Evolutionary conservation across 2,888 invertebrate genomes (phyloP).

Genomic region (Plusia festucae): DNA sequence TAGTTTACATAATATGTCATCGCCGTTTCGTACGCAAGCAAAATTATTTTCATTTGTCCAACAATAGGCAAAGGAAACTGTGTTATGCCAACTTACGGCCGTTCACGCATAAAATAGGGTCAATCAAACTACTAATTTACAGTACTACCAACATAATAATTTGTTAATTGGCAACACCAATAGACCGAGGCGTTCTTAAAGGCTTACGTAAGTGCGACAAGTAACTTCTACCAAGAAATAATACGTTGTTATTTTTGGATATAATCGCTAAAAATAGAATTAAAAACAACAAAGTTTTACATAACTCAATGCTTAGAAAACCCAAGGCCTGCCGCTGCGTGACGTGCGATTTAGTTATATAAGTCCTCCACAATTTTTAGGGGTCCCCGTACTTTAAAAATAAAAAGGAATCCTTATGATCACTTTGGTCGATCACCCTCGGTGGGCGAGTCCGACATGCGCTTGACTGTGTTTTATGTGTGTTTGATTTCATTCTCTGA

Average conservation of each 20-base stretch:
- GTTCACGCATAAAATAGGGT: slow-evolving; percentile 57
- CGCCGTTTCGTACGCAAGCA: neutral
- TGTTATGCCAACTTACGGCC: slow-evolving; percentile 28
- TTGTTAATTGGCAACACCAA: slow-evolving; percentile 67
- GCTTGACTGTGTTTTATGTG: no score
- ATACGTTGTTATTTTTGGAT: slow-evolving; percentile 40
- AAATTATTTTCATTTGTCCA: slow-evolving; percentile 19
- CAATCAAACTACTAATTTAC: slow-evolving; percentile 57
- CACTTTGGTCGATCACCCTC: no score
- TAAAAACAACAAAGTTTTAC: neutral
- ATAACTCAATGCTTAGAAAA: neutral
- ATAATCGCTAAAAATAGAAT: slow-evolving; percentile 37
- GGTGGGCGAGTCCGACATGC: no score
- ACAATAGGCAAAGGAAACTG: slow-evolving; percentile 14
- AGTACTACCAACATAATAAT: slow-evolving; percentile 50
- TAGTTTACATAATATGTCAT: neutral
- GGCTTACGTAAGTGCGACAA: slow-evolving; percentile 63
- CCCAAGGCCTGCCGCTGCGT: no score
- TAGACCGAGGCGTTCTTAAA: slow-evolving; percentile 29
- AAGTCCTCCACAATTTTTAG: no score
- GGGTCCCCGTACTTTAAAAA: no score
- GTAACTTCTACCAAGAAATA: slow-evolving; percentile 41
- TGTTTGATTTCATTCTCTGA: no score
- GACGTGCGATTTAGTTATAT: no score
- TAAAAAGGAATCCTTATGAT: no score